phyloP scores from a whole-genome alignment of 2,888 invertebrate genomes.

The Caenorhabditis japonica region DNA sequence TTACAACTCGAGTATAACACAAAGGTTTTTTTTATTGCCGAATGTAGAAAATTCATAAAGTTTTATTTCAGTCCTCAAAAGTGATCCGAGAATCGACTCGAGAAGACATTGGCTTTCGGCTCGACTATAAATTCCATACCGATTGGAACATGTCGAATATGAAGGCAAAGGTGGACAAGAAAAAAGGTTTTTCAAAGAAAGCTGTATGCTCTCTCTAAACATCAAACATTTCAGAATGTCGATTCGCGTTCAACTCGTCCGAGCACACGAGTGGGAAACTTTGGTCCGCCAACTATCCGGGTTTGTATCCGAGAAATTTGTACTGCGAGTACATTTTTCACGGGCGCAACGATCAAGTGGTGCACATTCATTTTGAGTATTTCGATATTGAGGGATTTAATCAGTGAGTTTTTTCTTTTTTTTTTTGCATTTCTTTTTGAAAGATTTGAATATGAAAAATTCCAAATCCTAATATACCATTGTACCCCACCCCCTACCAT shows the following conservation, averaged over 20 bases:
- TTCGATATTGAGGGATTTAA: constrained; percentile 94
- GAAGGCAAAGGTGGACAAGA: constrained; percentile 61
- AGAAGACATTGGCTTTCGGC: constrained; percentile 58
- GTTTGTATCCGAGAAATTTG: constrained; percentile 88
- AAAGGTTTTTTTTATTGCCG: constrained; percentile 45
- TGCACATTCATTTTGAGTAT: constrained; percentile 87
- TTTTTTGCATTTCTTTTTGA: no score
- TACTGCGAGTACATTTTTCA: constrained; percentile 93
- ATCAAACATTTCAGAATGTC: constrained; percentile 80
- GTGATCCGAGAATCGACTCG: constrained; percentile 50
- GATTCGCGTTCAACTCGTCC: constrained; percentile 89
- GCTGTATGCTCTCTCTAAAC: background rate
- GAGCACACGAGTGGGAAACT: constrained; percentile 87
- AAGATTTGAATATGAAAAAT: no score
- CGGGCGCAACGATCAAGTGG: constrained; percentile 79
- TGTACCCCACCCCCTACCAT: no score
- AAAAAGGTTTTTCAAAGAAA: constrained; percentile 45
- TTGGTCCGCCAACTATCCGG: constrained; percentile 84
- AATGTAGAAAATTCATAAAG: constrained; percentile 4
- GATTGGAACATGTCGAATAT: constrained; percentile 66
- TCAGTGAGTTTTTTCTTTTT: constrained; percentile 86
- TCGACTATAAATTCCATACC: constrained; percentile 64
- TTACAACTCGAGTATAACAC: constrained; percentile 86
- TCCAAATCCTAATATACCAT: no score
- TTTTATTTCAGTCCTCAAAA: constrained; percentile 55